Percentiles rank a stretch among this genome's conserved stretches.
Evolutionary conservation across 2,113 vertebrate species (phyloP).

Genomic region (Pseudopipra pipra): DNA sequence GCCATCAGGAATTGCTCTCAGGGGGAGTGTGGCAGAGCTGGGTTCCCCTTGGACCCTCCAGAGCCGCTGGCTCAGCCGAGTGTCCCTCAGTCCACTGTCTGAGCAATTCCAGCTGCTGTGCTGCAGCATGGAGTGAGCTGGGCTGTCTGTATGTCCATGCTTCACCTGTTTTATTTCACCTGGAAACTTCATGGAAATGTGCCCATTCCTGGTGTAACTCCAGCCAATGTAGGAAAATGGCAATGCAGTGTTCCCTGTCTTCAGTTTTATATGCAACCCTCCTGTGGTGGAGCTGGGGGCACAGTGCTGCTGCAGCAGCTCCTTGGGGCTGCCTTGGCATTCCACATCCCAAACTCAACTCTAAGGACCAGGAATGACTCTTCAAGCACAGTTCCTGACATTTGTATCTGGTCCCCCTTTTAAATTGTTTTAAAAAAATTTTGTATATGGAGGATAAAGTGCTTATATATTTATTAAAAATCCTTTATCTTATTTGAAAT

Average conservation of each 20-base stretch:
- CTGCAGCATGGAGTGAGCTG: background rate
- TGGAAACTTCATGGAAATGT: background rate
- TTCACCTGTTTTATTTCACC: background rate
- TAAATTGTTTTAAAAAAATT: conserved; percentile 78
- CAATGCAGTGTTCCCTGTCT: background rate
- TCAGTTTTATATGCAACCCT: background rate
- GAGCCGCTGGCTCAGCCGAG: background rate
- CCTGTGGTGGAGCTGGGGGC: background rate
- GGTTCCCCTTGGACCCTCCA: background rate
- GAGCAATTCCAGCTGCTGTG: background rate
- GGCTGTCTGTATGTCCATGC: background rate
- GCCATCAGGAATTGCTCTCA: background rate
- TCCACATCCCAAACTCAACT: conserved; percentile 1
- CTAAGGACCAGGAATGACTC: conserved; percentile 56
- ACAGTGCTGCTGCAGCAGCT: background rate
- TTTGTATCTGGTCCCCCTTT: conserved; percentile 76
- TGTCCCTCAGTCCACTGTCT: accelerated
- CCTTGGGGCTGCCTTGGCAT: background rate
- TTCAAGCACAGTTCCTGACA: conserved; percentile 74
- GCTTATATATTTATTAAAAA: conserved; percentile 86
- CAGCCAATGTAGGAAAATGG: background rate
- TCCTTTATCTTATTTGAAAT: conserved; percentile 83
- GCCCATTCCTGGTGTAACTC: background rate
- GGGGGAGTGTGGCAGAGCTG: background rate
- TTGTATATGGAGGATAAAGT: conserved; percentile 84